These are phyloP conservation scores for Epicauta chinensis DNA, from an alignment of 1,140 invertebrate species.

Conservation along the genomic window DNA sequence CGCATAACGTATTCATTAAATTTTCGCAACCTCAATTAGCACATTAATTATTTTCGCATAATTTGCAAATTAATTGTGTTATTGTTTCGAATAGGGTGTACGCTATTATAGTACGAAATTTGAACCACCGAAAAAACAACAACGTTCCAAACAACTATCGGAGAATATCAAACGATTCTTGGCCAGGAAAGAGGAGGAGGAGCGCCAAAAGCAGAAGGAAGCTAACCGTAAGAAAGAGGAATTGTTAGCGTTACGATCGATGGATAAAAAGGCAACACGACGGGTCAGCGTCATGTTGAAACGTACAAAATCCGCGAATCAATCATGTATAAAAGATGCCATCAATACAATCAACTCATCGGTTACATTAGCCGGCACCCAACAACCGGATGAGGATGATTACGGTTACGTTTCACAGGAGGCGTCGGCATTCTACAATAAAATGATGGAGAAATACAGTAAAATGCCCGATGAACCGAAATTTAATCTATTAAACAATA, in stretches of 20 bases:
- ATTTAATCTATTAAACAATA: slow-evolving; percentile 51
- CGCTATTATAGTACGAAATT: slow-evolving; percentile 70
- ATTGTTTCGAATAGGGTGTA: no score
- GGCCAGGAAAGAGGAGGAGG: slow-evolving; percentile 72
- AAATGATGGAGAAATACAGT: slow-evolving; percentile 78
- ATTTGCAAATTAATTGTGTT: no score
- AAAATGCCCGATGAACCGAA: slow-evolving; percentile 60
- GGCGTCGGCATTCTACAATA: slow-evolving; percentile 71
- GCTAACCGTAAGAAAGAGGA: slow-evolving; percentile 57
- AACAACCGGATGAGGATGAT: slow-evolving; percentile 84
- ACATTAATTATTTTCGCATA: no score
- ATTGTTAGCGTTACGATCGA: slow-evolving; percentile 63
- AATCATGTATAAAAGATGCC: slow-evolving; percentile 76
- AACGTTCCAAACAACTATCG: slow-evolving; percentile 61
- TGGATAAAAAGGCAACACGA: slow-evolving; percentile 52
- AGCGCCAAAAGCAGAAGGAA: slow-evolving; percentile 56
- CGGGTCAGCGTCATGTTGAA: slow-evolving; percentile 60
- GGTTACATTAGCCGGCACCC: slow-evolving; percentile 61
- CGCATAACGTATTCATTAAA: no score
- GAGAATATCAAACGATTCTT: slow-evolving; percentile 77
- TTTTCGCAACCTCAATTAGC: slow-evolving; percentile 25
- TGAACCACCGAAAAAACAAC: slow-evolving; percentile 73
- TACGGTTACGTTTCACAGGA: slow-evolving; percentile 82
- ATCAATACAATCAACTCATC: slow-evolving; percentile 69
- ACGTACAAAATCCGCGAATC: slow-evolving; percentile 81